Percentiles rank a stretch among this genome's conserved stretches.
Conservation (phyloP, 2,797 vertebrate species). For the Pagetopsis macropterus region DNA sequence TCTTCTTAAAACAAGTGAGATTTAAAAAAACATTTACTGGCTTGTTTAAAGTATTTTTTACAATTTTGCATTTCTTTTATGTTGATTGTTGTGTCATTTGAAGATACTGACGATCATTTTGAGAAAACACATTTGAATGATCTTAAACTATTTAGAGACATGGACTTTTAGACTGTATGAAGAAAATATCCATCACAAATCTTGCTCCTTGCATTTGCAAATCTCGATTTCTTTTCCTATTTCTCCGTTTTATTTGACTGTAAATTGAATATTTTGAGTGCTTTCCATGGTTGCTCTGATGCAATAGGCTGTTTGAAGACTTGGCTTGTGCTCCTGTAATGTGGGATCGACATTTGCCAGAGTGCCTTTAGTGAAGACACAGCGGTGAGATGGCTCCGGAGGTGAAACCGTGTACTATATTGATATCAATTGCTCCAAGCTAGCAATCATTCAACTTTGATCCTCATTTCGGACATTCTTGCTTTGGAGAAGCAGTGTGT, state of each 20-base stretch:
- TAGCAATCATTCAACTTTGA: background rate
- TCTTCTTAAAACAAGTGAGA: too few relatives aligned
- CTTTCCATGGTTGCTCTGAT: too few relatives aligned
- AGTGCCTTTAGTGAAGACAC: too few relatives aligned
- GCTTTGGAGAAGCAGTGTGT: background rate
- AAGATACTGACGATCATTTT: background rate
- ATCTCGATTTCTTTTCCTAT: background rate
- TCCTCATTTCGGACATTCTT: background rate
- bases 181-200: background rate
- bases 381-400: too few relatives aligned
- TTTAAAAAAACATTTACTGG: too few relatives aligned
- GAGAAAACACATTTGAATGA: background rate
- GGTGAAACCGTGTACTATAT: too few relatives aligned
- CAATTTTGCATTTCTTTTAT: too few relatives aligned
- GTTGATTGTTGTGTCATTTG: background rate
- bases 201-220: background rate
- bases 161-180: background rate
- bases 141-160: background rate
- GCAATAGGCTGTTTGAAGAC: background rate
- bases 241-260: background rate
- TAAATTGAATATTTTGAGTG: background rate
- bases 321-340: rapidly evolving
- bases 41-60: too few relatives aligned
- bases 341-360: too few relatives aligned
- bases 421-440: background rate